These are phyloP conservation scores for Phrynocephalus versicolor DNA, from an alignment of 2,113 vertebrate genomes.

Conservation along the genomic window DNA sequence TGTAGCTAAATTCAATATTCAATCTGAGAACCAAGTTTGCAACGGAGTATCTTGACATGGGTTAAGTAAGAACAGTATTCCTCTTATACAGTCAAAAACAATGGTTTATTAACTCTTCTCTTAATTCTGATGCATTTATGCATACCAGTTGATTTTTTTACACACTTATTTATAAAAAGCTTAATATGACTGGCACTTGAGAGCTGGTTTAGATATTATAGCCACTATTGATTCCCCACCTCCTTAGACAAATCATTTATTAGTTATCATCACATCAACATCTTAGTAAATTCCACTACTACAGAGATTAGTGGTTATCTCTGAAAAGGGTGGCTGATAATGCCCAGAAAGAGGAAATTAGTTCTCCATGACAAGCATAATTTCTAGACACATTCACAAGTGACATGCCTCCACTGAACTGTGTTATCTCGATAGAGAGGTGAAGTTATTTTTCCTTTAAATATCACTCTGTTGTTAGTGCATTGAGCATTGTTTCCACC, in stretches of 20 bases:
- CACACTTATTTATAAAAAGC: background rate
- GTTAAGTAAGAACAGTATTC: background rate
- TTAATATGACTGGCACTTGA: background rate
- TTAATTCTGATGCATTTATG: background rate
- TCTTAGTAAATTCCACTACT: background rate
- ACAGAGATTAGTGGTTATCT: background rate
- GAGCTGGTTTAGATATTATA: background rate
- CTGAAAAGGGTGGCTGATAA: background rate
- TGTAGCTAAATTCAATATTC: constrained; percentile 30
- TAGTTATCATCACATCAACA: background rate
- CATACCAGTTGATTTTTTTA: background rate
- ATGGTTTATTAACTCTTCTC: background rate
- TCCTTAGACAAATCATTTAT: background rate
- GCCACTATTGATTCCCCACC: background rate
- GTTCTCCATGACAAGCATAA: background rate
- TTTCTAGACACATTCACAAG: background rate
- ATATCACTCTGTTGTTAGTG: too few species aligned
- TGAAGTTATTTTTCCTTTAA: too few species aligned
- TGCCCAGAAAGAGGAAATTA: background rate
- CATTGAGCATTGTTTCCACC: too few species aligned
- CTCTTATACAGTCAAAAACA: background rate
- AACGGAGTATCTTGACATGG: constrained; percentile 22
- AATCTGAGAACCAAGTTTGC: constrained; percentile 28
- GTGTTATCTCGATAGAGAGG: too few species aligned
- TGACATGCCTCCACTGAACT: background rate